These are phyloP conservation scores for Corynorhinus townsendii DNA, from an alignment of 2,113 vertebrate species.

Conservation along the genomic window DNA sequence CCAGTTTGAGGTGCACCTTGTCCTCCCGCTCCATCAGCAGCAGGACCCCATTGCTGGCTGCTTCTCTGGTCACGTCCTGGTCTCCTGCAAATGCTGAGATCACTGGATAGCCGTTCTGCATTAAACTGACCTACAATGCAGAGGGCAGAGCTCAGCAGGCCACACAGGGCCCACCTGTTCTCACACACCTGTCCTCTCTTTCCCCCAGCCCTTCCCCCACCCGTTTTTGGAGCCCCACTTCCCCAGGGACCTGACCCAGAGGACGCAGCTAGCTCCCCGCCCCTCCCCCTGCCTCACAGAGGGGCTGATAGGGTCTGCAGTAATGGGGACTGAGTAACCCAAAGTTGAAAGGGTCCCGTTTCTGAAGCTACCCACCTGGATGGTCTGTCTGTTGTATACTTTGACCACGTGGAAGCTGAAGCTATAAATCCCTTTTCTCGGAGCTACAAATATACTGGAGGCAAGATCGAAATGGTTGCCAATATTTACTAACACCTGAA, in stretches of 20 bases:
- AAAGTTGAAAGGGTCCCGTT: neutral
- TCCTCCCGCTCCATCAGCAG: constrained; percentile 98
- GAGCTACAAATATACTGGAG: constrained; percentile 97
- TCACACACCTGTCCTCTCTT: neutral
- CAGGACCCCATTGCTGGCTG: constrained; percentile 97
- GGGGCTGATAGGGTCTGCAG: neutral
- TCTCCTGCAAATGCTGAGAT: constrained; percentile 99
- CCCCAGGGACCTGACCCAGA: too few species aligned
- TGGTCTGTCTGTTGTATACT: constrained; percentile 99
- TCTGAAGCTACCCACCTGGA: constrained; percentile 89
- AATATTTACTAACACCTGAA: constrained; percentile 98
- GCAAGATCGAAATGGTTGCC: constrained; percentile 99
- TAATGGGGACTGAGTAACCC: fast-evolving
- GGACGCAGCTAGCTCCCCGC: neutral
- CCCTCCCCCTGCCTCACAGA: neutral
- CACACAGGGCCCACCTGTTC: neutral
- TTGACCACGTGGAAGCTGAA: constrained; percentile 99
- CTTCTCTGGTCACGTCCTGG: constrained; percentile 98
- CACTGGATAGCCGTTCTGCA: constrained; percentile 98
- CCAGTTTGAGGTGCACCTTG: constrained; percentile 97
- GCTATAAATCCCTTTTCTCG: constrained; percentile 98
- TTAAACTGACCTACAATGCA: constrained; percentile 93
- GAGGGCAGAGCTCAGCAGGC: constrained; percentile 58
- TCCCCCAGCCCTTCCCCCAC: fast-evolving
- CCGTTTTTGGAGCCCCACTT: neutral